Base-by-base conservation (phyloP, 2,888 invertebrate genomes). In the Pomacea canaliculata region DNA sequence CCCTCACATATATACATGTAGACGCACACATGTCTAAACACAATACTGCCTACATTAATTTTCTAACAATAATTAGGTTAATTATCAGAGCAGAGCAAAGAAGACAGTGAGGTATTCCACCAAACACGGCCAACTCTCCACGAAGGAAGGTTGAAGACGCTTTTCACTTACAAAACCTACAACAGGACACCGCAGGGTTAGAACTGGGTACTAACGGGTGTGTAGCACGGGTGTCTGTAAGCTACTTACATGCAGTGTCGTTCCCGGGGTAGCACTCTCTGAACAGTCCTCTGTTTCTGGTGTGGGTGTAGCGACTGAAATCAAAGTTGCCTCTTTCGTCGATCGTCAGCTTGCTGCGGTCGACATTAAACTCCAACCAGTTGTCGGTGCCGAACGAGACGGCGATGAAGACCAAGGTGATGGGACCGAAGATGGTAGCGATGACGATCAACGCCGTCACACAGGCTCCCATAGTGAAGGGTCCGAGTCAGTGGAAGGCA, bases 321-420 rank as follows among this genome's bases (percentile, higher is more conserved):
- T 67, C 56, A 3, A 27, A 62, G n/a, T 66, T 62, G 16, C 19
- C 16, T 48, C 19, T 48, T 3, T 73, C 51, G 7, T 60, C 18
- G 63, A 19, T 7, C 10, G 9, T 27, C 16, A 86, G 66, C 23
- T 74, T 77, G 10, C 46, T 70, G 51, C 83, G 73, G 71, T 85
- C 79, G 9, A 89, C 88, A 23, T 82, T 83, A 77, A 83, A 87
- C 73, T 85, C 85, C 72, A 87, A 63, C 88, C 89, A 89, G 79
- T 85, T 80, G 79, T 89, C 87, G 10, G 88, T 89, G 10, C 88
- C 84, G 78, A 89, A 87, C 18, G 88, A 84, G 16, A 87, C 81
- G 5, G 87, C 85, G 68, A 87, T 79, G 51, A 87, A 81, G 1
- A 87, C 83, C 70, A 88, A 77, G 8, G 85, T 86, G 70, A 85